Percentiles rank a stretch among this genome's conserved stretches.
phyloP scores from a whole-genome alignment of 2,888 invertebrate genomes.

The Phaonia tiefii region DNA sequence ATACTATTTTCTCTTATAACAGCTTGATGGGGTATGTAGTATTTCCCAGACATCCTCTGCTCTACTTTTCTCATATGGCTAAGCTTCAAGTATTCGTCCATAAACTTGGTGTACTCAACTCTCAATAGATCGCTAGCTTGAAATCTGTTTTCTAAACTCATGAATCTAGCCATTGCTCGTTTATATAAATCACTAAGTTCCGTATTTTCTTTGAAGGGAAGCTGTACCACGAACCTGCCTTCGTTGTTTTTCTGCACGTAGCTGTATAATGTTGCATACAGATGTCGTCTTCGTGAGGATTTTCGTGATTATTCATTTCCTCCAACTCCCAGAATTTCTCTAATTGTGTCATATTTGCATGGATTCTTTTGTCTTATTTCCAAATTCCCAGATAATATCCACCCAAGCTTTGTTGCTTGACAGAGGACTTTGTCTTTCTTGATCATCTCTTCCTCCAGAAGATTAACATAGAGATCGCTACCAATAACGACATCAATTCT shows the following conservation, averaged over 20 bases:
- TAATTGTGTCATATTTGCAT: not conserved
- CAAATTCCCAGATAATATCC: conserved; percentile 45
- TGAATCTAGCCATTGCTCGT: conserved; percentile 4
- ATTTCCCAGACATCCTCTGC: too few relatives aligned
- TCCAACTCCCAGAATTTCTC: not conserved
- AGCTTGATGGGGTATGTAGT: too few relatives aligned
- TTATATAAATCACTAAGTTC: conserved; percentile 4
- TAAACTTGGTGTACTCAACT: too few relatives aligned
- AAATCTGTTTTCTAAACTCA: not conserved
- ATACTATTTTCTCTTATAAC: too few relatives aligned
- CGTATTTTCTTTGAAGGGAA: not conserved
- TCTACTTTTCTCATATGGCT: too few relatives aligned
- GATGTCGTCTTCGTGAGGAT: not conserved
- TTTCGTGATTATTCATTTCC: not conserved
- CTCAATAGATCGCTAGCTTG: too few relatives aligned
- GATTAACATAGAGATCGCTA: not conserved
- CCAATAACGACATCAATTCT: conserved; percentile 31
- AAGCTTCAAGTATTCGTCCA: too few relatives aligned
- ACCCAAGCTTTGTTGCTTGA: conserved; percentile 49
- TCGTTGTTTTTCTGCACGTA: not conserved
- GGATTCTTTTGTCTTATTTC: too few relatives aligned
- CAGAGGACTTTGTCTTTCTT: conserved; percentile 35
- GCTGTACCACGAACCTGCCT: not conserved
- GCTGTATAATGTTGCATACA: not conserved
- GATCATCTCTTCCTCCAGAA: not conserved